A percentile compares a stretch with the other conserved stretches of the same genome.
Evolutionary conservation across 2,888 invertebrate species (phyloP).

Genomic region (Chironomus riparius): DNA sequence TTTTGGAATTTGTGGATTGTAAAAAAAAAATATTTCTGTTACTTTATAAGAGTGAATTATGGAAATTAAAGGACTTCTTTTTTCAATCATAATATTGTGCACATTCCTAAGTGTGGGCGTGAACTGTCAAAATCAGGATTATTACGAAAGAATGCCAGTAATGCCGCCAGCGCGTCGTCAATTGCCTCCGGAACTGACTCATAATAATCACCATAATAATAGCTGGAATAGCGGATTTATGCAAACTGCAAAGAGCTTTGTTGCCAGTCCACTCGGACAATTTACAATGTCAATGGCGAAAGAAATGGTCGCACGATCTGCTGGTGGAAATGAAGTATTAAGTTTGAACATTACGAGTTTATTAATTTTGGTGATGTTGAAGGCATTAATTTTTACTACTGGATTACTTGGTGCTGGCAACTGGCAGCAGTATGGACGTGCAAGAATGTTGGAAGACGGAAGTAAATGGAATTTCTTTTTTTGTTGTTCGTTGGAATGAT

Average conservation of each 20-base stretch:
- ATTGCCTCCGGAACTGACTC: background rate
- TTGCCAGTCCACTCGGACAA: constrained; percentile 40
- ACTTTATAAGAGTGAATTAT: background rate
- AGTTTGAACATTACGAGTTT: constrained; percentile 76
- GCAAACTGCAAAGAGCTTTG: constrained; percentile 36
- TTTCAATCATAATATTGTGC: background rate
- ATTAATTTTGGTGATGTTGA: constrained; percentile 66
- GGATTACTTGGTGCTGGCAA: constrained; percentile 65
- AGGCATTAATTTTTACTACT: constrained; percentile 72
- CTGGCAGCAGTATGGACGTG: constrained; percentile 50
- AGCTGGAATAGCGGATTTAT: constrained; percentile 33
- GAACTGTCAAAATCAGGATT: background rate
- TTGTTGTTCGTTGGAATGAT: background rate
- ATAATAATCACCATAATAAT: background rate
- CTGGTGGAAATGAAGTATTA: constrained; percentile 62
- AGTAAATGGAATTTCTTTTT: background rate
- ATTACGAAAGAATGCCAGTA: background rate
- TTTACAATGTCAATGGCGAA: constrained; percentile 47
- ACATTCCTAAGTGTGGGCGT: background rate
- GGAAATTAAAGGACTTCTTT: background rate
- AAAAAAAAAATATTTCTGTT: background rate
- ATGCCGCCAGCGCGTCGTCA: background rate
- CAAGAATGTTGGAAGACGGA: constrained; percentile 45
- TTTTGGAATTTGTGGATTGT: background rate
- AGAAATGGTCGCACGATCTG: constrained; percentile 58